Base-by-base conservation (phyloP, 2,113 vertebrate species). In the Mus spicilegus region DNA sequence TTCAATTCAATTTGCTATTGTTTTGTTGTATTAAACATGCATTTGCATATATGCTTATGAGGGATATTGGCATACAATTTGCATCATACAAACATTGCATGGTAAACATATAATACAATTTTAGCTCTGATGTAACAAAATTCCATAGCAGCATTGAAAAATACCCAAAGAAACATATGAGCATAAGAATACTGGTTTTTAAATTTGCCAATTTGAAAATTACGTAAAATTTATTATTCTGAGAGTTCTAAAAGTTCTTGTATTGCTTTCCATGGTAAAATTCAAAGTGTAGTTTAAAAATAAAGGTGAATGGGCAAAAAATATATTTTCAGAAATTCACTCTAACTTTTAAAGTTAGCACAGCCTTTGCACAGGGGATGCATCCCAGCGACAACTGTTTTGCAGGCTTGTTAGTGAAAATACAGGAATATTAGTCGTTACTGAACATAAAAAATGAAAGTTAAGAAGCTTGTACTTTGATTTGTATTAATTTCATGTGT, bases 401-500 rank as follows among this genome's bases (percentile, higher is more conserved):
- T 94, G 39, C 89, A 94, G 94, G 95, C 95, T 97, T 95, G 93
- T 56, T 14, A 94, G 0, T 89, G 63, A 97, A 97, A 86, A 77
- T 81, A 7, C 20, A 95, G 87, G 56, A 97, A 93, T 97, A 95
- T 95, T 96, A 97, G 76, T 96, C 75, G 93, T 86, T 67, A 69
- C 7, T 82, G 78, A 93, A 89, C 93, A 67, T 86, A 95, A 49
- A 72, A 97, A 91, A 97, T 89, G 73, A 80, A 96, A 96, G 77
- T 81, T 58, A 87, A 92, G 91, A 96, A n/a, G 3, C 94, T 69
- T 61, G 91, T 97, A 51, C 75, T 97, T 98, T 96, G 93, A 92
- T 96, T 97, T 97, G 88, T 86, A n/a, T 89, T 93, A 96, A 98
- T 97, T 97, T 97, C 97, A 14, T 91, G 85, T 97, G 96, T 97